Conservation (phyloP, 2,888 invertebrate genomes). For the Watsonalla cultraria region DNA sequence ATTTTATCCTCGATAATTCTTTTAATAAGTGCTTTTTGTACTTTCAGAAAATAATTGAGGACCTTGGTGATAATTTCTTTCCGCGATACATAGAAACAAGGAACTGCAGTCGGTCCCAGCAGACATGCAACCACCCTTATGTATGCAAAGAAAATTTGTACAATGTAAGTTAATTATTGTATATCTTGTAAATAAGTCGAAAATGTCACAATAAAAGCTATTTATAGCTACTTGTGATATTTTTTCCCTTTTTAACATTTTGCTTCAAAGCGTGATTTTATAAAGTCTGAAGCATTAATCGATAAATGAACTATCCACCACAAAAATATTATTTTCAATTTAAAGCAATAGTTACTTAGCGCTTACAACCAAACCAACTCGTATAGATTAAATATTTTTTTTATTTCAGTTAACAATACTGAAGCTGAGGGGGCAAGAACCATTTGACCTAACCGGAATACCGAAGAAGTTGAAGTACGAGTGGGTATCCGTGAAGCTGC, state of each 20-base stretch:
- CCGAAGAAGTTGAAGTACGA: slow-evolving; percentile 36
- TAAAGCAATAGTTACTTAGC: no score
- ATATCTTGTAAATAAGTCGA: no score
- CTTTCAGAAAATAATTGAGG: slow-evolving; percentile 32
- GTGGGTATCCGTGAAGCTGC: slow-evolving; percentile 43
- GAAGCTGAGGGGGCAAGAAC: slow-evolving; percentile 22
- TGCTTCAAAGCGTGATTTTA: no score
- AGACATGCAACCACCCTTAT: slow-evolving; percentile 41
- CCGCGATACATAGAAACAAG: slow-evolving; percentile 45
- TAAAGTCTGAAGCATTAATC: no score
- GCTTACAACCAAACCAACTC: neutral
- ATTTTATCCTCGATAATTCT: neutral
- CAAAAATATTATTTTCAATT: no score
- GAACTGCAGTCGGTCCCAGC: slow-evolving; percentile 34
- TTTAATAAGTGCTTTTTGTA: neutral
- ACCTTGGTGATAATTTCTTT: slow-evolving; percentile 42
- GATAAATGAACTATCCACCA: no score
- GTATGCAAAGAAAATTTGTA: slow-evolving; percentile 47
- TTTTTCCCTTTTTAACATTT: no score
- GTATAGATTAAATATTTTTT: neutral
- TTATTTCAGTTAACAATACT: slow-evolving; percentile 53
- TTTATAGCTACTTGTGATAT: no score
- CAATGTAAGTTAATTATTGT: slow-evolving; percentile 34
- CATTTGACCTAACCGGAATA: slow-evolving; percentile 15
- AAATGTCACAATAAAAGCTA: no score